These are phyloP conservation scores for Microtus pennsylvanicus DNA, from an alignment of 2,113 vertebrate species.

Conservation along the genomic window DNA sequence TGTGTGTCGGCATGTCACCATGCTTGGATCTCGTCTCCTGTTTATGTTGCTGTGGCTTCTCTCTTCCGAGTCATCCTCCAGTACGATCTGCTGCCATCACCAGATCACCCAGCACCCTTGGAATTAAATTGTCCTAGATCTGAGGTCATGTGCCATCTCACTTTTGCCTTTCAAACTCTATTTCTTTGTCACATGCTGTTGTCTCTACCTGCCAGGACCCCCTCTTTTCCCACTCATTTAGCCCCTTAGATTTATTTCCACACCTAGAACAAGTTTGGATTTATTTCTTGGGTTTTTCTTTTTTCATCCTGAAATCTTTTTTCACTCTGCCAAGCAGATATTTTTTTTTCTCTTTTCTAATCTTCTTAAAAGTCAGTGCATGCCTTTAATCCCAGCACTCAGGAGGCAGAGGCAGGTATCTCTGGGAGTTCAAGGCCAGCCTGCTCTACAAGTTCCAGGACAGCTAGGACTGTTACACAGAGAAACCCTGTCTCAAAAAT, in stretches of 20 bases:
- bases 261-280: not conserved
- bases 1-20: too few species aligned
- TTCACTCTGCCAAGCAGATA: not conserved
- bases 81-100: too few species aligned
- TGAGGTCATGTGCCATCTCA: not conserved
- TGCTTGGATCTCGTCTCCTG: not conserved
- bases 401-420: too few species aligned
- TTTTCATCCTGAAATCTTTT: not conserved
- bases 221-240: not conserved
- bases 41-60: not conserved
- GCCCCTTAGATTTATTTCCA: not conserved
- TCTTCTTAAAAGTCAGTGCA: not conserved
- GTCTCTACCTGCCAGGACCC: not conserved
- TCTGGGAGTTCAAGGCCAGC: too few species aligned
- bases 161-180: not conserved
- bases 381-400: too few species aligned
- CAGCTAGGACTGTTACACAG: too few species aligned
- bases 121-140: not conserved
- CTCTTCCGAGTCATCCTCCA: not conserved
- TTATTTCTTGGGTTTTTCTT: not conserved
- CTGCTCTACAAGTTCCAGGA: too few species aligned
- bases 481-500: too few species aligned
- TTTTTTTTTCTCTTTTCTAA: not conserved
- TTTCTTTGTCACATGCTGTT: not conserved
- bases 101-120: not conserved